phyloP scores from a whole-genome alignment of 1,140 invertebrate species.

The Pinna nobilis region DNA sequence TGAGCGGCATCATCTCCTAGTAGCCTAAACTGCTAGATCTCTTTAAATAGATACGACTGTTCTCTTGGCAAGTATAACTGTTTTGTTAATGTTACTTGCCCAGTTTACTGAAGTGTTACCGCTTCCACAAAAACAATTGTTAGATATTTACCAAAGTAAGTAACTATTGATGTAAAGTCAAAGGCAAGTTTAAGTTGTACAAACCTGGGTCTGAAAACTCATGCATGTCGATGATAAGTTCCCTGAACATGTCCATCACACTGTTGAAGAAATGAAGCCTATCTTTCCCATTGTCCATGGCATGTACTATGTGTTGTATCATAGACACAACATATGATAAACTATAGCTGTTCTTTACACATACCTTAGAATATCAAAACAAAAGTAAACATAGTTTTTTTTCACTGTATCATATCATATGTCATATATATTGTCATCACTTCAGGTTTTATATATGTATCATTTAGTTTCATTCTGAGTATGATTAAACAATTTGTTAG shows the following conservation, averaged over 20 bases:
- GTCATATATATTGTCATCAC: neutral
- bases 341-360: constrained; percentile 67
- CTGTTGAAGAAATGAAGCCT: constrained; percentile 62
- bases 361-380: constrained; percentile 57
- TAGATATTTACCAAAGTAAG: too few species aligned
- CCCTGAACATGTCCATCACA: constrained; percentile 71
- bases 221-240: constrained; percentile 69
- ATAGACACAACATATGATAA: constrained; percentile 65
- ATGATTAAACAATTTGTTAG: too few species aligned
- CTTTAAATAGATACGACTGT: too few species aligned
- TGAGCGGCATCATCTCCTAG: too few species aligned
- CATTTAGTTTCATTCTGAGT: neutral
- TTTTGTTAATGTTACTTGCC: too few species aligned
- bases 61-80: too few species aligned
- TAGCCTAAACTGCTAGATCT: too few species aligned
- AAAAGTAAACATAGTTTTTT: neutral
- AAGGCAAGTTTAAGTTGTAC: too few species aligned
- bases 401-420: neutral
- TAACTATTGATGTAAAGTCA: too few species aligned
- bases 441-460: neutral
- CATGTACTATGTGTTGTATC: constrained; percentile 62
- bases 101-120: neutral
- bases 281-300: constrained; percentile 65
- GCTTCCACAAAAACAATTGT: neutral
- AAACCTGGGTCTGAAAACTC: constrained; percentile 68